These are phyloP conservation scores for Pyrocoelia pectoralis DNA, from an alignment of 2,888 invertebrate species.

Conservation along the genomic window DNA sequence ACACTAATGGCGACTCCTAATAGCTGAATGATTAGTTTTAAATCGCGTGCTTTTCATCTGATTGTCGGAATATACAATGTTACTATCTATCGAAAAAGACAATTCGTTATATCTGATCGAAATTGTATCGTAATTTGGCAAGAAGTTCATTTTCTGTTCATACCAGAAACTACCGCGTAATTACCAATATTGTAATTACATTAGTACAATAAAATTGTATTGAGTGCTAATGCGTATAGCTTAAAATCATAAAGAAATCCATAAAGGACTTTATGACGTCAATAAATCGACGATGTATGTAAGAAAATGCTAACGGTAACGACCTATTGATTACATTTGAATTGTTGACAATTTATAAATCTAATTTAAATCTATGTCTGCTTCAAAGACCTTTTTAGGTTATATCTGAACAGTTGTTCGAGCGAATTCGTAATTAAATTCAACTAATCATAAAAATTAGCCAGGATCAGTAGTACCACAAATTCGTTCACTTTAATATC, in stretches of 20 bases:
- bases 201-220: background rate
- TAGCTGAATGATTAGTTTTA: conserved; percentile 37
- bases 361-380: background rate
- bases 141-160: background rate
- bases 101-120: conserved; percentile 16
- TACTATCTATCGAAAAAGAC: conserved; percentile 25
- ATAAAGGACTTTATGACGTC: conserved; percentile 3
- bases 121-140: conserved; percentile 13
- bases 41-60: conserved; percentile 40
- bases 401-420: no score
- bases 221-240: background rate
- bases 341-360: background rate
- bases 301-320: conserved; percentile 6
- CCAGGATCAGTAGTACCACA: no score
- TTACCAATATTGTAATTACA: background rate
- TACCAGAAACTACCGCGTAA: background rate
- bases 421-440: no score
- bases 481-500: no score
- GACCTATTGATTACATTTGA: conserved; percentile 12
- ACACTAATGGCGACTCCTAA: conserved; percentile 38
- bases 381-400: no score
- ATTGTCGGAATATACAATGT: conserved; percentile 29
- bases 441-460: no score
- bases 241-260: conserved; percentile 4
- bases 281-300: conserved; percentile 4